A percentile compares a stretch with the other conserved stretches of the same genome.
Conservation (phyloP, 2,888 invertebrate genomes). For the Pristionchus arcanus region DNA sequence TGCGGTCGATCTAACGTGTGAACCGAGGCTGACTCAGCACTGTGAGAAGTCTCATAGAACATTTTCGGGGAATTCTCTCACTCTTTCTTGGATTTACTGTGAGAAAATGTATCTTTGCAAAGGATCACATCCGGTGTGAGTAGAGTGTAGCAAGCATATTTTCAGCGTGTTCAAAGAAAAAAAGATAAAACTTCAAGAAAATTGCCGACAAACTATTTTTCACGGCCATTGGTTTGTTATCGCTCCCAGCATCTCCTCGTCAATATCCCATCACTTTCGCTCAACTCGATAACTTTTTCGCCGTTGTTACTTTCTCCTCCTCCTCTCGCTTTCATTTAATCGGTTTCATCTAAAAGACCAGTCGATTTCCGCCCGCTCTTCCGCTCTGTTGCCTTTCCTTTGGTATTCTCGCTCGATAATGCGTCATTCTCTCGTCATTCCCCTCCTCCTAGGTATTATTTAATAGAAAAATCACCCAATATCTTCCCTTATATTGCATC, state of each 20-base stretch:
- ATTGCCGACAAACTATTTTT: no score
- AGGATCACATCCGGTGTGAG: no score
- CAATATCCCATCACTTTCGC: conserved; percentile 10
- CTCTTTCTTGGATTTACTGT: background rate
- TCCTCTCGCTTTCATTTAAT: background rate
- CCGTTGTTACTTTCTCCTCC: background rate
- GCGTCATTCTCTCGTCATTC: background rate
- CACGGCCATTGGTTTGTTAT: no score
- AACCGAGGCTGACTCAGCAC: background rate
- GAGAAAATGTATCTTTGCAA: background rate
- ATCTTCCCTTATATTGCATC: background rate
- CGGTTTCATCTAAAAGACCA: background rate
- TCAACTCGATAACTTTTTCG: conserved; percentile 17
- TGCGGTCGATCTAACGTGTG: background rate
- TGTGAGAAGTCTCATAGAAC: background rate
- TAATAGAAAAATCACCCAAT: no score
- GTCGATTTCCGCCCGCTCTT: no score
- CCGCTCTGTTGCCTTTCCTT: no score
- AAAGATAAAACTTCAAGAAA: no score
- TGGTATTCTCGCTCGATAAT: no score
- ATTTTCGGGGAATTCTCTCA: background rate
- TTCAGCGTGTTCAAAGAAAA: no score
- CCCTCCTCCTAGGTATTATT: background rate
- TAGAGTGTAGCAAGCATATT: no score
- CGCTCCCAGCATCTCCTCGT: no score